Evolutionary conservation across 2,797 vertebrate genomes (phyloP).

Genomic region (Percopsis omiscomaycus): DNA sequence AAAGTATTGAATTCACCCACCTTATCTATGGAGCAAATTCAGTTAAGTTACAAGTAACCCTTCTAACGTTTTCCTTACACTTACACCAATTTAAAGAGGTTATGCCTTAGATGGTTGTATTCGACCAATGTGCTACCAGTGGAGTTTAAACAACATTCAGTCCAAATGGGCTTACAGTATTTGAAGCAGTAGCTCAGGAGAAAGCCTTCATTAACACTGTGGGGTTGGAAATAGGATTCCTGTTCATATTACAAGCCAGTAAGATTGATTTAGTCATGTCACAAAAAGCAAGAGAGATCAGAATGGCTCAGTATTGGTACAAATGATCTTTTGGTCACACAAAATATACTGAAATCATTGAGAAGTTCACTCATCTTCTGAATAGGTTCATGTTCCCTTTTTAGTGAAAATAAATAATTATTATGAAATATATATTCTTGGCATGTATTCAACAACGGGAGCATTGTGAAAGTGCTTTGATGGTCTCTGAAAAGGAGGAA

Average conservation of each 20-base stretch:
- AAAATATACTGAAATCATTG: conserved; percentile 8
- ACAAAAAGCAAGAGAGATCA: conserved; percentile 15
- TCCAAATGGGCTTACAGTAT: conserved; percentile 1
- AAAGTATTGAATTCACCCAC: too few relatives aligned
- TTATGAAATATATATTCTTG: conserved; percentile 24
- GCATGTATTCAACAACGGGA: background rate
- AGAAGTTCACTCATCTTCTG: conserved; percentile 2
- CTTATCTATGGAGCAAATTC: too few relatives aligned
- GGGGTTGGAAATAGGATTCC: conserved; percentile 39
- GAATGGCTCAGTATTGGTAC: background rate
- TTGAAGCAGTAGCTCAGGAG: conserved; percentile 22
- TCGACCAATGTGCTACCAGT: too few relatives aligned
- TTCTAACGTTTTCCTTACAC: background rate
- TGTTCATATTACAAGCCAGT: conserved; percentile 27
- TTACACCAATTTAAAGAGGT: background rate
- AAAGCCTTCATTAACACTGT: conserved; percentile 32
- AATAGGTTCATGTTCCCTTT: background rate
- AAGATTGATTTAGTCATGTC: conserved; percentile 39
- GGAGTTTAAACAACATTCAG: background rate
- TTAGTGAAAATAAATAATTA: conserved; percentile 14
- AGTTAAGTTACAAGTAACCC: too few relatives aligned
- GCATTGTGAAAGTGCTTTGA: conserved; percentile 18
- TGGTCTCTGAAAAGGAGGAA: conserved; percentile 23
- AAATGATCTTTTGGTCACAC: conserved; percentile 17
- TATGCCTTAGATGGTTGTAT: too few relatives aligned